Percentiles rank a stretch among this genome's conserved stretches.
Evolutionary conservation across 35 echinoderm and acorn worm genomes (phyloP).

Genomic region (Heliocidaris tuberculata): DNA sequence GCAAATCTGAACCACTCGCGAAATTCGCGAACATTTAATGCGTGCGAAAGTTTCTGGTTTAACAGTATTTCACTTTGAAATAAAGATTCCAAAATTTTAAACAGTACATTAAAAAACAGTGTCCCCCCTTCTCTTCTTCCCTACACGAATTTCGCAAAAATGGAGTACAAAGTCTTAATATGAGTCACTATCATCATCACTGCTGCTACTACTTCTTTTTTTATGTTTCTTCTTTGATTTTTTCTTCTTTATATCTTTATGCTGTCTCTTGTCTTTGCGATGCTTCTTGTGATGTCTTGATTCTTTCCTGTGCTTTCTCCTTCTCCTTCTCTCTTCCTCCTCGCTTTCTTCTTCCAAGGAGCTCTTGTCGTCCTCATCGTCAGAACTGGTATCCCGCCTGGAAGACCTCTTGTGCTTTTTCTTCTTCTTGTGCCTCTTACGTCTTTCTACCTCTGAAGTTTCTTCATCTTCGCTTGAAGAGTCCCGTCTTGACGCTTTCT

Average conservation of each 20-base stretch:
- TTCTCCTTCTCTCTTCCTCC: conserved; percentile 3
- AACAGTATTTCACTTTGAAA: no score
- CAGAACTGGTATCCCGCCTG: background rate
- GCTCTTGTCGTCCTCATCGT: background rate
- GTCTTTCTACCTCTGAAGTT: background rate
- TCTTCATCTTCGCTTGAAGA: background rate
- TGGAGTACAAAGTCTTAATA: background rate
- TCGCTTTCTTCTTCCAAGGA: conserved; percentile 26
- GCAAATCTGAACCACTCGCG: no score
- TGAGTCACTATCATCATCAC: background rate
- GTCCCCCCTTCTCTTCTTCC: no score
- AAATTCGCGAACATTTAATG: no score
- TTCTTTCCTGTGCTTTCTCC: conserved; percentile 50
- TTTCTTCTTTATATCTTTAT: conserved; percentile 35
- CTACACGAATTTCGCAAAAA: no score
- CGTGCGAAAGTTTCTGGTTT: no score
- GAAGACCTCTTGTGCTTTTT: background rate
- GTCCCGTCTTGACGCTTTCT: background rate
- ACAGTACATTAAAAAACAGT: no score
- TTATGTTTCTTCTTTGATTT: conserved; percentile 51
- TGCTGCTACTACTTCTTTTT: background rate
- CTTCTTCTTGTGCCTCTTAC: background rate
- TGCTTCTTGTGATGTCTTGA: conserved; percentile 31
- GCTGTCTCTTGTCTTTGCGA: conserved; percentile 42
- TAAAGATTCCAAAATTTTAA: no score